These are phyloP conservation scores for Uloborus diversus DNA, from an alignment of 1,140 invertebrate genomes.

Conservation along the genomic window DNA sequence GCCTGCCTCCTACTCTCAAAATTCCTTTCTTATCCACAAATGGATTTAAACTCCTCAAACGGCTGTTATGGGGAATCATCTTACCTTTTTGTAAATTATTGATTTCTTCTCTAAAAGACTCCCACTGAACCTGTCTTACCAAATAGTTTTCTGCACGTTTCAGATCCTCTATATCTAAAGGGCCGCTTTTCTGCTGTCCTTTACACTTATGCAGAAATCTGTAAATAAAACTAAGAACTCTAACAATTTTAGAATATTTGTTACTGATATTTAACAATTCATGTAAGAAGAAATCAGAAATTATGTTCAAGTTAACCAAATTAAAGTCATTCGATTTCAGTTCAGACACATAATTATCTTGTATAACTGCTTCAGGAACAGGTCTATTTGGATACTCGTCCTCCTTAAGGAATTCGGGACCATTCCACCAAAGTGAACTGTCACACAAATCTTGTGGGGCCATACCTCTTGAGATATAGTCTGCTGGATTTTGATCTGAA, in stretches of 20 bases:
- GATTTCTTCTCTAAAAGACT: not conserved
- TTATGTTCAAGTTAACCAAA: not conserved
- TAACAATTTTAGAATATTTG: not conserved
- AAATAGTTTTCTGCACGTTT: not conserved
- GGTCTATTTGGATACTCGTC: not conserved
- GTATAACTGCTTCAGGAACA: not conserved
- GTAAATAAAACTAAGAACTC: not conserved
- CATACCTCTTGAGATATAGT: conserved; percentile 14
- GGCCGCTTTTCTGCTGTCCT: not conserved
- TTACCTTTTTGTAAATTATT: not conserved
- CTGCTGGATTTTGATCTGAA: conserved; percentile 7
- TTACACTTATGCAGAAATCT: conserved; percentile 1
- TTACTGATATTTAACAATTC: not conserved
- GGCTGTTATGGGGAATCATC: not conserved
- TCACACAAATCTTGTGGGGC: not conserved
- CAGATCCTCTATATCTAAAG: not conserved
- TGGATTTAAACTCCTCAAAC: conserved; percentile 57
- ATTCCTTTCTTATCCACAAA: conserved; percentile 63
- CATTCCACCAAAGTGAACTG: not conserved
- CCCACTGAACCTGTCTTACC: not conserved
- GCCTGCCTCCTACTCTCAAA: conserved; percentile 51
- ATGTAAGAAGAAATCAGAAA: not conserved
- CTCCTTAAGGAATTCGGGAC: not conserved
- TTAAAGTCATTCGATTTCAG: not conserved
- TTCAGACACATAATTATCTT: not conserved